Evolutionary conservation across 2,113 vertebrate species (phyloP), one percentile per base, ranked within the genome.

Genomic region (Cervus canadensis): DNA sequence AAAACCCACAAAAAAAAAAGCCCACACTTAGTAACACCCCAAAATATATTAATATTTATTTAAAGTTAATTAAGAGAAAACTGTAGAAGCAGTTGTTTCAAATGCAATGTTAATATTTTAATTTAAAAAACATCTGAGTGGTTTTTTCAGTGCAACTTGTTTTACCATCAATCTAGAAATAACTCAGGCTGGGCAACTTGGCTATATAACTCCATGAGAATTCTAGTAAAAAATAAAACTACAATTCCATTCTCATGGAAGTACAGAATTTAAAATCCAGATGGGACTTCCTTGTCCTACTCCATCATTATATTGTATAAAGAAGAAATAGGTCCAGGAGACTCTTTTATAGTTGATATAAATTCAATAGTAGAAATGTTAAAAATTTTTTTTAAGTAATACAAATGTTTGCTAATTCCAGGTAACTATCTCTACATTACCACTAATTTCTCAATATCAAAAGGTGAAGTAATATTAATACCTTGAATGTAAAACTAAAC

Each of bases 401-500:
- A 76, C 7, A 90, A 87, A 79, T 48, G 19, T 87, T 81, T 89
- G 57, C 40, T 91, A 91, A 79, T 93, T 36, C 92, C 33, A 88
- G 56, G 11, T 54, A 97, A 33, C 45, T 78, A 93, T 10, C 17
- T 17, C 19, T 88, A 15, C 5, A 57, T 59, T 96, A 88, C 15
- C 30, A 93, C 36, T n/a, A 93, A 81, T 94, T 79, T 87, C 76
- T 85, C 71, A 82, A 10, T 56, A 82, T 86, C 50, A 87, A 92
- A 94, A 83, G 33, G 45, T 30, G 30, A 67, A 48, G 9, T 82
- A 91, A 93, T 74, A 90, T 0, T 88, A 45, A 9, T 89, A 95
- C 56, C 19, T 60, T 89, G 16, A 95, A 95, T 76, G 25, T 48
- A 97, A 93, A 97, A 97, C 57, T 83, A 89, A 97, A 87, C 62